Base-by-base conservation (phyloP, 2,113 vertebrate genomes). In the Thryonomys swinderianus region DNA sequence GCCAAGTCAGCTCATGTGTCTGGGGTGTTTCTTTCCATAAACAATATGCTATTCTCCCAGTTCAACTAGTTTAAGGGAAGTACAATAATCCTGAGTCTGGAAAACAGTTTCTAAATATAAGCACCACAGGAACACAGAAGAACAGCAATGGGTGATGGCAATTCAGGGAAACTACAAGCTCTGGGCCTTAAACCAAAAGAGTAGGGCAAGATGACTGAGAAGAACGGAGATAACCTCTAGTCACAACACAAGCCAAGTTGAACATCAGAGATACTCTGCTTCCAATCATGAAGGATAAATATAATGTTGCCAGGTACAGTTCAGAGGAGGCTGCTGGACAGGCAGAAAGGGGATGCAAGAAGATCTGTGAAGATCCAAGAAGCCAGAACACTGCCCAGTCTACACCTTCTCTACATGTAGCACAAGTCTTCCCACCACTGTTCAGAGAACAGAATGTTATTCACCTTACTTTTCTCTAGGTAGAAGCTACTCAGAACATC, bases 21-120 rank as follows among this genome's bases (percentile, higher is more conserved):
- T 32, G 8, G 3, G 42, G 66, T 23, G 11, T 84, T 85, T 76
- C 55, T 18, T 48, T 32, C 40, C 57, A 42, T 3, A 42, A 67
- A 45, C 32, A 66, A 67, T 20, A 71, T 34, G 13, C 18, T n/a
- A 42, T n/a, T 55, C 21, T 78, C 5, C 42, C 16, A 32, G 17
- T 45, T 79, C 40, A 32, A 32, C 2, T 4, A 61, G 74, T 34
- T 62, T 55, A 11, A 17, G 4, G 61, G 27, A 83, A 42, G 20
- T 40, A 20, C 27, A 66, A 80, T 64, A 64, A 79, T 30, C 57
- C 37, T 18, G 53, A 73, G 25, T 64, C 30, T n/a, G n/a, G 17
- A 71, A 89, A 94, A 87, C 34, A 59, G 11, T 87, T 69, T 80
- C 23, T 37, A 85, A 76, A 95, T 82, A 53, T 25, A 82, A 76